A percentile compares a stretch with the other conserved stretches of the same genome.
These are phyloP conservation scores for Diplogasteroides magnus DNA, from an alignment of 1,140 invertebrate genomes.

Conservation along the genomic window DNA sequence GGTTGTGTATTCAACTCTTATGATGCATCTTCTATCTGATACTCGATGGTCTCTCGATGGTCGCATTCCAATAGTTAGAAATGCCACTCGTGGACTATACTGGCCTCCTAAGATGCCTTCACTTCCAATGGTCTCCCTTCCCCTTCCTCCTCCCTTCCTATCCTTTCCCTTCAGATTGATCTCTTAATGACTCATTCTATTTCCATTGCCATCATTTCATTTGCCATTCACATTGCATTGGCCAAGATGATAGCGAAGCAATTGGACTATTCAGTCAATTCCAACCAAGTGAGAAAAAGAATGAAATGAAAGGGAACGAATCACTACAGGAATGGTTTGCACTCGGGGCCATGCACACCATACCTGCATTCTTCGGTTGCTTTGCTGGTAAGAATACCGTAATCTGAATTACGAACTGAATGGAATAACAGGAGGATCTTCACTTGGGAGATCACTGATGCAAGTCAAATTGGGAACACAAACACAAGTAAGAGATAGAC, in stretches of 20 bases:
- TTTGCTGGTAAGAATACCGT: no score
- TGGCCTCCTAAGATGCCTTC: no score
- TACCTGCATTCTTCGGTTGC: conserved; percentile 57
- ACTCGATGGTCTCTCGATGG: neutral
- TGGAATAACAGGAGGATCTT: conserved; percentile 57
- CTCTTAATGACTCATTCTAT: conserved; percentile 55
- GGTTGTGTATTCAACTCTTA: neutral
- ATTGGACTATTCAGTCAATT: conserved; percentile 57
- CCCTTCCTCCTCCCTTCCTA: no score
- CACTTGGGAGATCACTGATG: conserved; percentile 58
- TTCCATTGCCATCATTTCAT: conserved; percentile 58
- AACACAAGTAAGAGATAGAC: conserved; percentile 55
- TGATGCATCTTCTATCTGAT: neutral
- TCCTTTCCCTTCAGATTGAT: no score
- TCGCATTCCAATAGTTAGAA: neutral
- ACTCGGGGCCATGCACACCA: conserved; percentile 56
- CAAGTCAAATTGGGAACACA: conserved; percentile 58
- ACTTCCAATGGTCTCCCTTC: no score
- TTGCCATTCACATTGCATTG: conserved; percentile 60
- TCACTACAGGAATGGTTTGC: conserved; percentile 57
- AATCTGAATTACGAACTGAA: no score
- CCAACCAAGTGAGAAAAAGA: conserved; percentile 55
- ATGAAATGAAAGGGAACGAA: neutral
- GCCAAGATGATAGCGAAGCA: conserved; percentile 59
- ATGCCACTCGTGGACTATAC: no score